These are phyloP conservation scores for Anarsia innoxiella DNA, from an alignment of 2,888 invertebrate genomes.

Conservation along the genomic window DNA sequence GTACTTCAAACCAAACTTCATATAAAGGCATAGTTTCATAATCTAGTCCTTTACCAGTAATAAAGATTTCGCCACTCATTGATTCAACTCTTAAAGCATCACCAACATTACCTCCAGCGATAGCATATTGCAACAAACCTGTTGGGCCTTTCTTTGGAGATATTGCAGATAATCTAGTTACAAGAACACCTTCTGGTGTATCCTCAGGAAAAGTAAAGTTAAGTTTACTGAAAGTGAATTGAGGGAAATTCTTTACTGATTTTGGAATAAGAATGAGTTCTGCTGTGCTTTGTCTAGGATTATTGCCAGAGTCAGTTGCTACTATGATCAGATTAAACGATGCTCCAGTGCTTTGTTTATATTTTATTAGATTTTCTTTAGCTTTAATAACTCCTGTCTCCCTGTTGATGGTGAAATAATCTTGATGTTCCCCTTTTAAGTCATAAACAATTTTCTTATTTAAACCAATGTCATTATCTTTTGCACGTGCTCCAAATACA, in stretches of 20 bases:
- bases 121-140: constrained; percentile 83
- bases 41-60: constrained; percentile 87
- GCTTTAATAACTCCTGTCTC: constrained; percentile 92
- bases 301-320: constrained; percentile 86
- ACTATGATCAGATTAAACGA: constrained; percentile 83
- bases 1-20: constrained; percentile 94
- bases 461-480: constrained; percentile 86
- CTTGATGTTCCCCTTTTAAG: constrained; percentile 84
- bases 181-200: constrained; percentile 82
- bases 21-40: constrained; percentile 89
- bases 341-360: constrained; percentile 67
- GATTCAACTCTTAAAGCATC: constrained; percentile 89
- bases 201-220: constrained; percentile 88
- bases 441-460: constrained; percentile 89
- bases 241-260: constrained; percentile 86
- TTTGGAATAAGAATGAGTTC: constrained; percentile 86
- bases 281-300: constrained; percentile 81
- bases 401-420: constrained; percentile 84
- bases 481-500: constrained; percentile 92
- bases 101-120: constrained; percentile 95
- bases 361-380: constrained; percentile 77
- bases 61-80: constrained; percentile 85
- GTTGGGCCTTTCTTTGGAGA: constrained; percentile 86
- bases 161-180: constrained; percentile 84
- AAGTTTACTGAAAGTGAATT: constrained; percentile 81